Conservation (phyloP, 1,140 invertebrate species). For the Halesus radiatus region DNA sequence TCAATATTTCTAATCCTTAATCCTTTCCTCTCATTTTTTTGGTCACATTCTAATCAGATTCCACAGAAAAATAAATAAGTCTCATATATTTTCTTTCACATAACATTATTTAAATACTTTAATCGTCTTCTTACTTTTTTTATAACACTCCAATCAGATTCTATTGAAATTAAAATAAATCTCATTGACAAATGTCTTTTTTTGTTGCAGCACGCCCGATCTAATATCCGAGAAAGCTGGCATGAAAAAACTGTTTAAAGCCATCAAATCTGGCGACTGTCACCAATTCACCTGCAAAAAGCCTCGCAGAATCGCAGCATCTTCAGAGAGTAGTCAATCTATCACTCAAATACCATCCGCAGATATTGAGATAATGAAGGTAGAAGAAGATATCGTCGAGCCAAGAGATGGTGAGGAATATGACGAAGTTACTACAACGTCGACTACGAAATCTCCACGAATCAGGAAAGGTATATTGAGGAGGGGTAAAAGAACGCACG, state of each 20-base stretch:
- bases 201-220: slow-evolving; percentile 47
- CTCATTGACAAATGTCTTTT: background rate
- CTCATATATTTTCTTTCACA: too few species aligned
- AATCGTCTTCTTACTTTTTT: too few species aligned
- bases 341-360: background rate
- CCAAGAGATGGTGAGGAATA: background rate
- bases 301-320: background rate
- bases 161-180: too few species aligned
- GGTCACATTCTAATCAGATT: too few species aligned
- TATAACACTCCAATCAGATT: too few species aligned
- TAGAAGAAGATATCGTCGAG: background rate
- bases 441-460: background rate
- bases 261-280: slow-evolving; percentile 48
- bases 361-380: background rate
- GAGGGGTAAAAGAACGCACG: background rate
- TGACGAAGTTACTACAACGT: background rate
- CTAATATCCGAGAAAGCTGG: slow-evolving; percentile 44
- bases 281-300: slow-evolving; percentile 47
- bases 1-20: too few species aligned
- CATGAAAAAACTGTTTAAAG: slow-evolving; percentile 53
- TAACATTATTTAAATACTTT: too few species aligned
- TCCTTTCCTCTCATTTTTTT: too few species aligned
- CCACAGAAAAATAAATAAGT: too few species aligned
- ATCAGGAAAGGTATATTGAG: slow-evolving; percentile 1
- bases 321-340: background rate